Percentiles rank a stretch among this genome's conserved stretches.
These are phyloP conservation scores for Macquaria ambigua DNA, from an alignment of 2,113 vertebrate genomes.

Conservation along the genomic window DNA sequence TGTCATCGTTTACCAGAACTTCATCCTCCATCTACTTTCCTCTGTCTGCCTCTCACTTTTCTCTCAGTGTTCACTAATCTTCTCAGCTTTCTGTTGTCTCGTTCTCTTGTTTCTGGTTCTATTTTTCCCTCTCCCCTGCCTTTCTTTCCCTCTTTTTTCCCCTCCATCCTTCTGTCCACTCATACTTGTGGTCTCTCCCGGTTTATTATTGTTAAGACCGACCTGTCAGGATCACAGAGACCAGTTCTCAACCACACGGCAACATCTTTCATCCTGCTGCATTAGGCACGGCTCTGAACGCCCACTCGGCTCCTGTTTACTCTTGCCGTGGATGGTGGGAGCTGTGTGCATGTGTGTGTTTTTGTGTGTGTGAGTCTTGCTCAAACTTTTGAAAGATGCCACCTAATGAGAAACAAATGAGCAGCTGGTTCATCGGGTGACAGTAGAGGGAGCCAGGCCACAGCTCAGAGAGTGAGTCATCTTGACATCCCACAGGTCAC, in stretches of 20 bases:
- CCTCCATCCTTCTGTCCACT: constrained; percentile 53
- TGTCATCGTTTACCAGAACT: constrained; percentile 56
- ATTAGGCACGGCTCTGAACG: constrained; percentile 73
- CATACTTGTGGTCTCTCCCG: constrained; percentile 71
- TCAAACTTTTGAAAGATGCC: constrained; percentile 61
- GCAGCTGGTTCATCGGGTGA: constrained; percentile 40
- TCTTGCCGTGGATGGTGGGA: constrained; percentile 55
- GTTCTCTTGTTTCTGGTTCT: constrained; percentile 52
- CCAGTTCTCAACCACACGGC: constrained; percentile 72
- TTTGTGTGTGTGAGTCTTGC: constrained; percentile 19
- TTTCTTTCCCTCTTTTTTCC: constrained; percentile 24
- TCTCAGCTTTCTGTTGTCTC: constrained; percentile 52
- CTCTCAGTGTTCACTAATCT: constrained; percentile 14
- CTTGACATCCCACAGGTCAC: constrained; percentile 31
- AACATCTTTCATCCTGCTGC: constrained; percentile 79
- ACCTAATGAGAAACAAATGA: constrained; percentile 74
- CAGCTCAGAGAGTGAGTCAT: constrained; percentile 56
- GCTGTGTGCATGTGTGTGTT: constrained; percentile 4
- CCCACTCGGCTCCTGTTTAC: constrained; percentile 80
- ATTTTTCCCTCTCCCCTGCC: constrained; percentile 37
- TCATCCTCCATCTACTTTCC: constrained; percentile 7
- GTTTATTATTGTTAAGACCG: constrained; percentile 78
- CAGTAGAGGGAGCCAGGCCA: constrained; percentile 39
- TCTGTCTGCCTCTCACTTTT: constrained; percentile 46
- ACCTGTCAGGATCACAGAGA: constrained; percentile 79